A percentile compares a stretch with the other conserved stretches of the same genome.
Conservation (phyloP, 2,888 invertebrate genomes). For the Chaetogeoica ovagalla region DNA sequence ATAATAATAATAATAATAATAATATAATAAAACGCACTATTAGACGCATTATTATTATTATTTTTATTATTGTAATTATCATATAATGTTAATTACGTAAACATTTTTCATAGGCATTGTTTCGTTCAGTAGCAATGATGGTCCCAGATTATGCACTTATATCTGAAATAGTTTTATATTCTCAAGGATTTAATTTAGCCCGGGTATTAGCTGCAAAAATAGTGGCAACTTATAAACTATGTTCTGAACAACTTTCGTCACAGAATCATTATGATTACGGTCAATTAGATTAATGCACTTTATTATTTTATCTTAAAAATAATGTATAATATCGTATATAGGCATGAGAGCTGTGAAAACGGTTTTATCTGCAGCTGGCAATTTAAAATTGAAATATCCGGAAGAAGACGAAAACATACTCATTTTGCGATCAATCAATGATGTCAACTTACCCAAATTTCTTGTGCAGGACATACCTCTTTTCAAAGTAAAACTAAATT, state of each 20-base stretch:
- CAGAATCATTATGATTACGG: conserved; percentile 48
- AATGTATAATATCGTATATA: conserved; percentile 57
- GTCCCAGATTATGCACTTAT: conserved; percentile 95
- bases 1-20: no score
- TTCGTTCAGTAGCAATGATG: conserved; percentile 97
- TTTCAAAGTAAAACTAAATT: conserved; percentile 68
- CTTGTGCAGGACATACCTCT: conserved; percentile 84
- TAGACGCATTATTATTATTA: no score
- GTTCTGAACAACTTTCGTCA: conserved; percentile 46
- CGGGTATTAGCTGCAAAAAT: conserved; percentile 89
- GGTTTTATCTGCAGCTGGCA: conserved; percentile 87
- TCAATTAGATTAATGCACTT: not conserved
- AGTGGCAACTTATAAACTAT: conserved; percentile 50
- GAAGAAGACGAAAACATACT: conserved; percentile 85
- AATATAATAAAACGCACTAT: no score
- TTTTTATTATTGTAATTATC: no score
- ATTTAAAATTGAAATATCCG: conserved; percentile 85
- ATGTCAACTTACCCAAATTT: conserved; percentile 93
- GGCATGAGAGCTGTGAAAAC: conserved; percentile 94
- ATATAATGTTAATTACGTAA: not conserved
- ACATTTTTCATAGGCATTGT: conserved; percentile 69
- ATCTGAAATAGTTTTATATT: conserved; percentile 90
- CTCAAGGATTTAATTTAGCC: conserved; percentile 86
- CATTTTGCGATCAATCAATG: conserved; percentile 86
- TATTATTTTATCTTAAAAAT: not conserved